A percentile compares a stretch with the other conserved stretches of the same genome.
Evolutionary conservation across 1,140 invertebrate species (phyloP).

Genomic region (Drosophila busckii): DNA sequence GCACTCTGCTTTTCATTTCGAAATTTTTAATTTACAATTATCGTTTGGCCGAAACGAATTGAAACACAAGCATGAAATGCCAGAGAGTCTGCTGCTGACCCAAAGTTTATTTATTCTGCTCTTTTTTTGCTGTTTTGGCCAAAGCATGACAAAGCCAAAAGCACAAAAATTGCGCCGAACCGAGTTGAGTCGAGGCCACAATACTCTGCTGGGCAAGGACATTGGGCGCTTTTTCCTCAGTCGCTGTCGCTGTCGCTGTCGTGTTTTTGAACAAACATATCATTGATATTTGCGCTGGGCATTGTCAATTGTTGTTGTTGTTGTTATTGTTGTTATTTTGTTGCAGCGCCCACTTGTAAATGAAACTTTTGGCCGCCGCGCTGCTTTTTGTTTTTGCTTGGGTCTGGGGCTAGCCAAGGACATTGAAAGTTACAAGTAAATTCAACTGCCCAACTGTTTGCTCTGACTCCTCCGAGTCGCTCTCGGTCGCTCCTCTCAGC

Average conservation of each 20-base stretch:
- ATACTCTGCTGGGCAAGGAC: constrained; percentile 11
- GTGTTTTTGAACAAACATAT: constrained; percentile 75
- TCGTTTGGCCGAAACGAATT: constrained; percentile 33
- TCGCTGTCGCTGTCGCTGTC: constrained; percentile 44
- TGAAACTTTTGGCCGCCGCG: constrained; percentile 52
- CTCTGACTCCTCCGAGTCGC: not conserved
- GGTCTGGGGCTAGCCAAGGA: constrained; percentile 25
- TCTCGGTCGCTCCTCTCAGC: too few species aligned
- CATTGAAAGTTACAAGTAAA: constrained; percentile 58
- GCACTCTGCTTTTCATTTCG: constrained; percentile 50
- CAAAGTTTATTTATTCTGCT: too few species aligned
- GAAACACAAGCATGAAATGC: too few species aligned
- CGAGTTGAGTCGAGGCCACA: constrained; percentile 20
- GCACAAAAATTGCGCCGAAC: not conserved
- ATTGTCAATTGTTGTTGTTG: constrained; percentile 30
- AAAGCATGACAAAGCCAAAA: constrained; percentile 49
- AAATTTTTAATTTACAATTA: constrained; percentile 77
- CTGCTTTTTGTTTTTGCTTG: not conserved
- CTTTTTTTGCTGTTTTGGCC: too few species aligned
- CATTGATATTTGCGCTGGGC: constrained; percentile 68
- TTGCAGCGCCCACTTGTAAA: constrained; percentile 48
- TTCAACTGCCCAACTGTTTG: constrained; percentile 4
- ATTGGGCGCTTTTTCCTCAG: constrained; percentile 28
- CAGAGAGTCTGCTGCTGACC: too few species aligned
- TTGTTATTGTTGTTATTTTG: constrained; percentile 23